Base-by-base conservation (phyloP, 1,140 invertebrate genomes). In the Bactericera cockerelli region DNA sequence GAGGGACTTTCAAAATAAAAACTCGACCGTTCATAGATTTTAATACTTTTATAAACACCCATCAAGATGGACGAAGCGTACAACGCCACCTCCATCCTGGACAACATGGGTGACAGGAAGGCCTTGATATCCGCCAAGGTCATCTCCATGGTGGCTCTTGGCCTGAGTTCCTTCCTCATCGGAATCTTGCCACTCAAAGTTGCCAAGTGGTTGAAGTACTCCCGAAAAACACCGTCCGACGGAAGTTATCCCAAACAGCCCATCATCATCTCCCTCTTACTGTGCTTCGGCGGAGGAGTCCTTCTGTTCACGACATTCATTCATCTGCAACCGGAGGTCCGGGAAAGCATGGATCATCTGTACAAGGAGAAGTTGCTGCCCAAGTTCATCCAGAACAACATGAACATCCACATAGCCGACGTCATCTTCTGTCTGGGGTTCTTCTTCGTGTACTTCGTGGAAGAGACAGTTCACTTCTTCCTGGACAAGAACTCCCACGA, bases 281-380 rank as follows among this genome's bases (percentile, higher is more conserved):
- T 85, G 19, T 87, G 84, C 68, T 86, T 87, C 69, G 85, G 85
- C 11, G 86, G 83, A n/a, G 86, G 87, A 1, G 86, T 89, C 1
- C 75, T 89, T 31, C 69, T 89, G 13, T 85, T 81, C 64, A 88
- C 86, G 1, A 82, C 82, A 19, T 82, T 88, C 65, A 69, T 87
- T 3, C 86, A 89, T 67, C 73, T 89, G 49, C 79, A 87, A 38
- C 86, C 86, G 1, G 86, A 89, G 70, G 80, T 86, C 0, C 74
- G 82, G 31, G 76, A 77, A 57, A 75, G 72, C 60, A 76, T 80
- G 14, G 70, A 73, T 8, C 62, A 61, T 1, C 61, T 76, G 11
- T 62, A 70, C 26, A 54, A 62, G 6, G 69, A 70, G 2, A 72
- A 72, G 2, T 64, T 75, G 2, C 33, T 70, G 13, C 68, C 69